phyloP scores from a whole-genome alignment of 2,797 vertebrate genomes.

The Harpagifer antarcticus region DNA sequence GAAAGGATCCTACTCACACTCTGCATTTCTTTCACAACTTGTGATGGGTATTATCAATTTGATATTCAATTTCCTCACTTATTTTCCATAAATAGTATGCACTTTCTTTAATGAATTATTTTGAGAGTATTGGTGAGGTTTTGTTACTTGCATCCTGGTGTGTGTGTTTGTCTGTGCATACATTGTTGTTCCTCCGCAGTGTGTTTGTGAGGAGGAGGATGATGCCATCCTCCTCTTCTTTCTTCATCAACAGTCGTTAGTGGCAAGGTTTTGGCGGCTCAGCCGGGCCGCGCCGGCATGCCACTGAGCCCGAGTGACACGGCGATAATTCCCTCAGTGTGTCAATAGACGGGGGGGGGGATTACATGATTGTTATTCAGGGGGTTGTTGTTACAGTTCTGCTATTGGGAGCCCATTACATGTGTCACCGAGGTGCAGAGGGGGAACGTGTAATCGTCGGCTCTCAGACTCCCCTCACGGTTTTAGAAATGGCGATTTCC shows the following conservation, averaged over 20 bases:
- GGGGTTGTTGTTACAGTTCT: slow-evolving; percentile 46
- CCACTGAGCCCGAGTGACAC: slow-evolving; percentile 33
- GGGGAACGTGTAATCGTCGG: slow-evolving; percentile 41
- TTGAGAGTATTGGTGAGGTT: too few relatives aligned
- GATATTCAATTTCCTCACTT: neutral
- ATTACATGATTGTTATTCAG: slow-evolving; percentile 75
- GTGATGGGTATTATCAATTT: too few relatives aligned
- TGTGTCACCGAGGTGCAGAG: slow-evolving; percentile 63
- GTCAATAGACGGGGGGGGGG: slow-evolving; percentile 53
- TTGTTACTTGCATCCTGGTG: neutral
- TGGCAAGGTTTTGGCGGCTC: slow-evolving; percentile 5
- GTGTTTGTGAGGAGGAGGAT: neutral
- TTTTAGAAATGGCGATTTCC: slow-evolving; percentile 45
- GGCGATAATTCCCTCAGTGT: slow-evolving; percentile 76
- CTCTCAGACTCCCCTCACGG: slow-evolving; percentile 23
- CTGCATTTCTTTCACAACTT: neutral
- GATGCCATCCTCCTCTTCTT: neutral
- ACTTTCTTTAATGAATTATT: too few relatives aligned
- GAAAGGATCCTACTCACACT: neutral
- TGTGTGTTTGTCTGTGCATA: neutral
- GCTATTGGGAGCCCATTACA: slow-evolving; percentile 53
- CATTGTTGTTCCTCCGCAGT: neutral
- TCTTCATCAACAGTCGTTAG: slow-evolving; percentile 7
- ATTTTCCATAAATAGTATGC: neutral
- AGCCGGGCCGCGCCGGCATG: slow-evolving; percentile 22